Conservation (phyloP, 1,140 invertebrate genomes). For the Drosophila murphyi region DNA sequence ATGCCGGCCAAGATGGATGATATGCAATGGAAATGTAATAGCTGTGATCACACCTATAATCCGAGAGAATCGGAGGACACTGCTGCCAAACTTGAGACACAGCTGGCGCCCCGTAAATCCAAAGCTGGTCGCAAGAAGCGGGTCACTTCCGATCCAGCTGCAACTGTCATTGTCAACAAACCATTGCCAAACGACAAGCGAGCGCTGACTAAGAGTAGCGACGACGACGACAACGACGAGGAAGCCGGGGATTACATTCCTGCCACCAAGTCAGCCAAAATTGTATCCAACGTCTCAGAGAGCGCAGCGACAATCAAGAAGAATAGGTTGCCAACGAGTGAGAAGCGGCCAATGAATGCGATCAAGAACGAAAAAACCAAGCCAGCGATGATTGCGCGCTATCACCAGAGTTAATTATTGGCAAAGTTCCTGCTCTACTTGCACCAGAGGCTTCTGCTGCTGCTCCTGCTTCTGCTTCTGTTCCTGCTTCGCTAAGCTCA, state of each 20-base stretch:
- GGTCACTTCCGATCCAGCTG: slow-evolving; percentile 36
- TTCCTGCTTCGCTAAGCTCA: neutral
- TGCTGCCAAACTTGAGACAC: neutral
- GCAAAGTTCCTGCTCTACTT: neutral
- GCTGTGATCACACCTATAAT: slow-evolving; percentile 39
- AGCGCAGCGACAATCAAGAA: neutral
- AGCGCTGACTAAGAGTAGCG: neutral
- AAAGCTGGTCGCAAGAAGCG: slow-evolving; percentile 64
- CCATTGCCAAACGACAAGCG: neutral
- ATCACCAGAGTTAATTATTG: too few species aligned
- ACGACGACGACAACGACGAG: neutral
- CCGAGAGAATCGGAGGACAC: slow-evolving; percentile 1
- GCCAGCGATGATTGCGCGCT: neutral
- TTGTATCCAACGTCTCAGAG: neutral
- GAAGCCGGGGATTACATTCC: neutral
- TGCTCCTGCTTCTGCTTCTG: neutral
- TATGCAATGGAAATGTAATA: slow-evolving; percentile 64
- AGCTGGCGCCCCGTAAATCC: slow-evolving; percentile 31
- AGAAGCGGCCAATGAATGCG: neutral
- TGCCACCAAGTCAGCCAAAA: neutral
- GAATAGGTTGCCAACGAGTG: neutral
- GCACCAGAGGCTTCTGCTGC: neutral
- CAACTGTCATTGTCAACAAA: neutral
- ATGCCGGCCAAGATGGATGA: slow-evolving; percentile 14
- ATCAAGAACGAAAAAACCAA: neutral